Evolutionary conservation across 2,888 invertebrate genomes (phyloP).

Genomic region (Sycophila texana): DNA sequence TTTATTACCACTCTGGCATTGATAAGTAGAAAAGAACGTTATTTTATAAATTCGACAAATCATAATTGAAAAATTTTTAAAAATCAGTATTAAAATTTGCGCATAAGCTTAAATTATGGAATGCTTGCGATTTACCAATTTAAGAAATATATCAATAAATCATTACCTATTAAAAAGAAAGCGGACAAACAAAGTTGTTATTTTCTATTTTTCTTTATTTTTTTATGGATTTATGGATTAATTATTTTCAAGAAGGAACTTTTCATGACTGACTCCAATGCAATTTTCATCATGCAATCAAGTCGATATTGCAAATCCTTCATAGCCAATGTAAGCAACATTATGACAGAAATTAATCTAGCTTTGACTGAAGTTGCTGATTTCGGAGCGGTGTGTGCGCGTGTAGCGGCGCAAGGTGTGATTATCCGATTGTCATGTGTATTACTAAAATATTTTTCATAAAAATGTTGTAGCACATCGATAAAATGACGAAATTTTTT

Average conservation of each 20-base stretch:
- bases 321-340: background rate
- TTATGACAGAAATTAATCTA: too few species aligned
- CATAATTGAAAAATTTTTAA: too few species aligned
- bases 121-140: background rate
- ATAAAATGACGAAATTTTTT: conserved; percentile 41
- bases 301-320: too few species aligned
- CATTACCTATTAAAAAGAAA: background rate
- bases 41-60: too few species aligned
- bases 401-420: conserved; percentile 15
- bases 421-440: conserved; percentile 16
- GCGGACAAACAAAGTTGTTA: background rate
- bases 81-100: too few species aligned
- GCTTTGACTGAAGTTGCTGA: conserved; percentile 13
- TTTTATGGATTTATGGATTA: too few species aligned
- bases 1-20: too few species aligned
- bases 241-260: too few species aligned
- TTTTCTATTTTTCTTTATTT: background rate
- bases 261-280: too few species aligned
- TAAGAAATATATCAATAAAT: background rate
- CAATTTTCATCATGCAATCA: too few species aligned
- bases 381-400: background rate
- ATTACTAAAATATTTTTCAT: conserved; percentile 13
- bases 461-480: conserved; percentile 31
- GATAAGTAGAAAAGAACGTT: too few species aligned
- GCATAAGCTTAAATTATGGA: background rate